A percentile compares a stretch with the other conserved stretches of the same genome.
Evolutionary conservation across 2,888 invertebrate species (phyloP).

Genomic region (Hedya salicella): DNA sequence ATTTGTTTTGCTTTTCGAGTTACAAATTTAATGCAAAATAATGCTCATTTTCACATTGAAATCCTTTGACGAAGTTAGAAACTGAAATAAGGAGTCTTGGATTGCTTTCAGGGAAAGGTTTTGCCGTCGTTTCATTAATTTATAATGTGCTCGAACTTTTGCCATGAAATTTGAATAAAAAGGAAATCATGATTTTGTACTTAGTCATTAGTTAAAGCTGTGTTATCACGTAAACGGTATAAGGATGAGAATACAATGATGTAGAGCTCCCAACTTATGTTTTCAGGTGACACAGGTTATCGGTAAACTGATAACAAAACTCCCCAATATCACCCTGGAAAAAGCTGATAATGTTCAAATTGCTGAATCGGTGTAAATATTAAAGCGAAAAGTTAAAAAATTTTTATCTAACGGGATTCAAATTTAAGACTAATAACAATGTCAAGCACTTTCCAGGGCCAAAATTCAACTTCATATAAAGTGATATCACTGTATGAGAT

Average conservation of each 20-base stretch:
- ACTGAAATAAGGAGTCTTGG: conserved; percentile 1
- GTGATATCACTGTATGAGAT: no score
- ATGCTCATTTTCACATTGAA: conserved; percentile 1
- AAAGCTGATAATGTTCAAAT: no score
- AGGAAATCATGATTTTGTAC: neutral
- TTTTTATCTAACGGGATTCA: no score
- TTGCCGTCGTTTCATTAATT: neutral
- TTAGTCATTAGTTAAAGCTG: neutral
- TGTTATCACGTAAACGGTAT: neutral
- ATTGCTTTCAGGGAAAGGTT: neutral
- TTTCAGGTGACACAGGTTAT: no score
- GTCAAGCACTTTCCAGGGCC: no score
- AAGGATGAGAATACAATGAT: neutral
- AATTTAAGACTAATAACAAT: no score
- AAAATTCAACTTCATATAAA: no score
- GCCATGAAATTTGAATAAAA: neutral
- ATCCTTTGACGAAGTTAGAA: neutral
- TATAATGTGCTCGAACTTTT: conserved; percentile 5
- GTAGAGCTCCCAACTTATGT: neutral
- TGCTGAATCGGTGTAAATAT: no score
- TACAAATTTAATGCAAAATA: neutral
- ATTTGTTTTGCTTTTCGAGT: neutral
- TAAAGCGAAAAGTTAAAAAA: no score
- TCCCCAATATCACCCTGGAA: no score
- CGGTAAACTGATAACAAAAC: no score